Base-by-base conservation (phyloP, 2,113 vertebrate species). In the Tor tambroides region DNA sequence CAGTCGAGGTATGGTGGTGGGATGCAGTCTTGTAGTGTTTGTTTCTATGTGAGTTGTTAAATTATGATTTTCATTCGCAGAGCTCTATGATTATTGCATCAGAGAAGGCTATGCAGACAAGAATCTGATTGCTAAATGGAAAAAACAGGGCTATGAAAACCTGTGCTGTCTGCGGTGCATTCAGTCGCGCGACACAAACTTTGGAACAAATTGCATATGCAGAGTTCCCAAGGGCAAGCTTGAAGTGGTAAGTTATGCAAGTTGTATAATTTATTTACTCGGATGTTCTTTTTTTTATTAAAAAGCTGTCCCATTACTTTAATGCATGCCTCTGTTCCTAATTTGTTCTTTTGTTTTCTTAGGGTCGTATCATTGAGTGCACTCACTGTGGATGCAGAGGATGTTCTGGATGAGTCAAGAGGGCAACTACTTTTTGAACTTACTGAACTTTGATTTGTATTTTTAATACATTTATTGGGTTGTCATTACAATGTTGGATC, bases 331-430 rank as follows among this genome's bases (percentile, higher is more conserved):
- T 23, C 5, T 72, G 67, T 21, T 35, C 4, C 19, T 71, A 38
- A 72, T 79, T 17, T 83, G 2, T 41, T 83, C 56, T 23, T 61
- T 91, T n/a, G 30, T 72, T 63, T 90, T 72, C 91, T 15, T 93
- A 99, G 98, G 98, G 98, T 41, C 95, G 97, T 88, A 99, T 99
- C 91, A 98, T 99, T n/a, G 98, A 99, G 86, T 99, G 98, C 91
- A 98, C 98, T 38, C 98, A 99, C 92, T 99, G 98, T 4, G 98
- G 98, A 71, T 99, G 98, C 92, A 95, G 98, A 90, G 98, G 98
- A 86, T 99, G 98, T 80, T 99, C 98, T 23, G 98, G 98, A 69
- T 99, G 93, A 96, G 80, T 51, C 65, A 15, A 32, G 12, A 32
- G 12, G 8, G 9, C 56, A 51, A 28, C 5, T 43, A 71, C 80